Conservation (phyloP, 92 coral and sea anemone genomes). For the Pocillopora meandrina region DNA sequence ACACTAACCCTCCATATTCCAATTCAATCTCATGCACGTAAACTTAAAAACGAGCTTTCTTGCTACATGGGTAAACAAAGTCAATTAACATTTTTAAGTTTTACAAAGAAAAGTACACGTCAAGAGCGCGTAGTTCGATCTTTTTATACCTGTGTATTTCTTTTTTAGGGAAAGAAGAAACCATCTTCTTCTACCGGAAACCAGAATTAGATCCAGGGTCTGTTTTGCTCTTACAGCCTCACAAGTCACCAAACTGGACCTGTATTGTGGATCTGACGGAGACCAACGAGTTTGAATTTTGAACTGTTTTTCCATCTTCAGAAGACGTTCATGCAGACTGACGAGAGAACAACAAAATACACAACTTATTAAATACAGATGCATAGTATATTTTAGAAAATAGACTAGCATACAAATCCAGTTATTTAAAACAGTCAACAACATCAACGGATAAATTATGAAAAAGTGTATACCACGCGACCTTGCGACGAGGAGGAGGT, state of each 20-base stretch:
- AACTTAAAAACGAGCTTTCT: too few species aligned
- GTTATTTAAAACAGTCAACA: too few species aligned
- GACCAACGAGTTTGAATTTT: constrained; percentile 46
- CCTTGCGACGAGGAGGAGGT: too few species aligned
- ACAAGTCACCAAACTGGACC: constrained; percentile 44
- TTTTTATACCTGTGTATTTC: constrained; percentile 61
- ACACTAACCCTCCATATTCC: too few species aligned
- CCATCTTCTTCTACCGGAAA: constrained; percentile 68
- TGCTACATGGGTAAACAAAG: too few species aligned
- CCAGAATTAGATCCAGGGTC: constrained; percentile 49
- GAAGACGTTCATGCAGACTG: constrained; percentile 33
- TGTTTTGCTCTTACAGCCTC: constrained; percentile 58
- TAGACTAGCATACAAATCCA: background rate
- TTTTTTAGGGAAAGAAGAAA: constrained; percentile 61
- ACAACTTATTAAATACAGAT: background rate
- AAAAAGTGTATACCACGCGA: too few species aligned
- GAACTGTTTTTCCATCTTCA: constrained; percentile 38
- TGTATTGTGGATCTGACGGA: constrained; percentile 48
- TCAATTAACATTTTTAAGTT: too few species aligned
- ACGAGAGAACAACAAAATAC: background rate
- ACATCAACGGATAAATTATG: too few species aligned
- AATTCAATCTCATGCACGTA: too few species aligned
- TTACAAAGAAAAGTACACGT: background rate
- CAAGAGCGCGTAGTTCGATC: background rate
- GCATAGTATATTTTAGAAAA: background rate